Conservation (phyloP, 1,140 invertebrate genomes). For the Drosophila repletoides region DNA sequence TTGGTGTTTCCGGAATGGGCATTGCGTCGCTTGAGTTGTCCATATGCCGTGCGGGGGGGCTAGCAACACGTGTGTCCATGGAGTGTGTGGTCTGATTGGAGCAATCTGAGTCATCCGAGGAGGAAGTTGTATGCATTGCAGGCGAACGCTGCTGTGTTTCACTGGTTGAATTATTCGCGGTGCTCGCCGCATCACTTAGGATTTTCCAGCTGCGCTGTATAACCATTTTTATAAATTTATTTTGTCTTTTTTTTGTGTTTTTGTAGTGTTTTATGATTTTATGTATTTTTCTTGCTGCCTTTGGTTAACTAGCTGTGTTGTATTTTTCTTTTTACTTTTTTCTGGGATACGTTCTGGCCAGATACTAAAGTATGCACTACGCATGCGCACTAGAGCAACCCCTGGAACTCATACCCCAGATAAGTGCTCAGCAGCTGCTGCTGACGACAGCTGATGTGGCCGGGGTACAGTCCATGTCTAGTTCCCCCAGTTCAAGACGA, state of each 20-base stretch:
- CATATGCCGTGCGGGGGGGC: too few species aligned
- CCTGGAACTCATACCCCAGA: conserved; percentile 29
- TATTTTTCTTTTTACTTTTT: background rate
- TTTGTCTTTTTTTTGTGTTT: conserved; percentile 1
- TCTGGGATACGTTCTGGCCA: conserved; percentile 44
- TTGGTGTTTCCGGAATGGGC: conserved; percentile 1
- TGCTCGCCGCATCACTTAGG: conserved; percentile 59
- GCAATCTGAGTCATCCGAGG: conserved; percentile 79
- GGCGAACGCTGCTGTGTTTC: conserved; percentile 67
- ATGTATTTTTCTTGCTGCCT: too few species aligned
- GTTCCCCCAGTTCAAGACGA: conserved; percentile 62
- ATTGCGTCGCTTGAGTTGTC: conserved; percentile 44
- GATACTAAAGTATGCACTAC: conserved; percentile 36
- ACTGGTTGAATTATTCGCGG: conserved; percentile 34
- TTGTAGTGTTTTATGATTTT: conserved; percentile 32
- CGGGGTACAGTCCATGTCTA: conserved; percentile 59
- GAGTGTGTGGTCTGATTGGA: conserved; percentile 80
- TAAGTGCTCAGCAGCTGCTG: conserved; percentile 38
- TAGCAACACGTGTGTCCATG: conserved; percentile 71
- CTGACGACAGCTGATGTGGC: conserved; percentile 30
- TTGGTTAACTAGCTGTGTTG: background rate
- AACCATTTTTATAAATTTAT: conserved; percentile 55
- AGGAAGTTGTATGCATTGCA: conserved; percentile 57
- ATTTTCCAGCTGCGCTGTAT: conserved; percentile 81
- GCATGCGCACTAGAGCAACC: conserved; percentile 56